Base-by-base conservation (phyloP, 2,113 vertebrate species). In the Sphaerodactylus townsendi region DNA sequence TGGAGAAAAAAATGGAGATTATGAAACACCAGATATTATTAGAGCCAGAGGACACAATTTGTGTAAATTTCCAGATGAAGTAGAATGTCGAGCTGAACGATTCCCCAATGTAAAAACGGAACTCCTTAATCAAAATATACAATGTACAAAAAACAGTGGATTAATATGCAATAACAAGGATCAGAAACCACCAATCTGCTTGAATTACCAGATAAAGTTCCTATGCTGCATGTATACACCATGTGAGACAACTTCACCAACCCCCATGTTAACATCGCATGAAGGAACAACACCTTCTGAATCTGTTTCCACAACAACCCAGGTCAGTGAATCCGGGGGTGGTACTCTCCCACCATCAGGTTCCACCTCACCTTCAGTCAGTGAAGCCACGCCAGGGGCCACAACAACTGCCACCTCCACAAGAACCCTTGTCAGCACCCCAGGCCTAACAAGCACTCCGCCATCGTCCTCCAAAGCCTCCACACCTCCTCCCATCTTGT, bases 141-240 rank as follows among this genome's bases (percentile, higher is more conserved):
- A 81, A 3, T 96, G 96, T 0, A 87, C 17, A 44, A 23, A 1
- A 2, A 77, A 0, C 0, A 13, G 0, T 28, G 96, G 96, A 10
- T 77, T 97, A 21, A 83, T 69, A 0, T 97, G 96, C 62, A 77
- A 92, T 3, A 96, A 96, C 53, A 8, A n/a, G 0, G 87, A 96
- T 33, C 95, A 97, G 81, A 6, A 1, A 4, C 71, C 87, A 1
- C 76, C 65, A 0, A 23, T 80, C 0, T 97, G 96, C 79, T 75
- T 91, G 28, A 93, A 97, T 39, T 97, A 96, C 0, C 82, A 96
- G 84, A 77, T 96, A 19, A 93, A 92, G 30, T 30, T 96, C 6
- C 83, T 44, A 2, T 97, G 96, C 76, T 97, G 96, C 13, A 86
- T 21, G 0, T 92, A 91, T 0, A 1, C 53, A 53, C 90, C 96